Base-by-base conservation (phyloP, 2,113 vertebrate genomes). In the Eolophus roseicapilla region DNA sequence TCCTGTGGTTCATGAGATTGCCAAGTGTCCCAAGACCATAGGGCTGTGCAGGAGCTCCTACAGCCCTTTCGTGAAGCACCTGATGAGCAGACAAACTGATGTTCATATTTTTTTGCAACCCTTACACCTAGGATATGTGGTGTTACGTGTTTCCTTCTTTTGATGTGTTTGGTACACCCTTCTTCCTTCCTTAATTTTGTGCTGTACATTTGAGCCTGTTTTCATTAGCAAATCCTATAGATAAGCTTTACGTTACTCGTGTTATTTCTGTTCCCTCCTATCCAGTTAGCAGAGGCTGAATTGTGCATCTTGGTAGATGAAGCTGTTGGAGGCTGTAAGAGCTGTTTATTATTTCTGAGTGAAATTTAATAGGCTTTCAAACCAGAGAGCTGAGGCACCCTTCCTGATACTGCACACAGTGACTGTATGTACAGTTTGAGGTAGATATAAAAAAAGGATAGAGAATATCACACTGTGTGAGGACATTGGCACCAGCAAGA, bases 301-400 rank as follows among this genome's bases (percentile, higher is more conserved):
- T 33, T 52, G 69, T 57, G 37, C 47, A 17, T 93, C 83, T 68
- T 83, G 39, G 33, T 80, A 35, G 68, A 52, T 91, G 62, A 57
- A 46, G 33, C 62, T 68, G 27, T 70, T 93, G 82, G 80, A 86
- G 73, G 12, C 80, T 88, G 18, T 31, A 90, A 47, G 77, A 86
- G 52, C 27, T 91, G 80, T 86, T 93, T 76, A n/a, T 92, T 94
- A 81, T 90, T 95, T 89, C 53, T 46, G 81, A 49, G 53, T 2
- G 31, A 86, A 81, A 84, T 60, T 17, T 49, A 93, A 64, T 86
- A 78, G 62, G 25, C 44, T 92, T 81, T 93, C 69, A 92, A 77
- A 43, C 33, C 24, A 68, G 65, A 69, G 77, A 69, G 57, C 77
- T 91, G 88, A 81, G 69, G 15, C 60, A 44, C 44, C 13, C 77